Percentiles rank a stretch among this genome's conserved stretches.
Evolutionary conservation across 2,113 vertebrate species (phyloP).

Genomic region (Himantopus leucocephalus): DNA sequence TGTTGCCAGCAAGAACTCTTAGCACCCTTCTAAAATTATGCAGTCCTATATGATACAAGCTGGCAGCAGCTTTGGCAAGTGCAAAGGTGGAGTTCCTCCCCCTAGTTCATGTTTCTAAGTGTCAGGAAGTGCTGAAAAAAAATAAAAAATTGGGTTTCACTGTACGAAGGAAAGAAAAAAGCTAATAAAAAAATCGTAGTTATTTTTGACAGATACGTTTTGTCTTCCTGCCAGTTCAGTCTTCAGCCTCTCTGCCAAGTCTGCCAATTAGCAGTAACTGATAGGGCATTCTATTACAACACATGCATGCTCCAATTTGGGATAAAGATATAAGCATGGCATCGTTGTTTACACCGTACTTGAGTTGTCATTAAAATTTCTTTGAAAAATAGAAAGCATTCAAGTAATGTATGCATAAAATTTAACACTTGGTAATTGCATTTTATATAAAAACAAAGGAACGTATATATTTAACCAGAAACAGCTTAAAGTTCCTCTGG

Average conservation of each 20-base stretch:
- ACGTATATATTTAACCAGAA: background rate
- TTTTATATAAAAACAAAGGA: background rate
- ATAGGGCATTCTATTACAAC: background rate
- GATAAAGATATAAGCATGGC: background rate
- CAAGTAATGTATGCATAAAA: background rate
- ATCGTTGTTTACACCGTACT: rapidly evolving
- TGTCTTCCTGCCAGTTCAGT: background rate
- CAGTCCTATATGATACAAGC: background rate
- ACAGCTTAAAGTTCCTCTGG: background rate
- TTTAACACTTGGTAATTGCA: background rate
- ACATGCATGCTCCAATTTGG: background rate
- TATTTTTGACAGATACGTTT: background rate
- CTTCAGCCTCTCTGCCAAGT: background rate
- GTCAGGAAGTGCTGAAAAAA: background rate
- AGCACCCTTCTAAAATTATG: background rate
- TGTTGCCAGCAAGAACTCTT: background rate
- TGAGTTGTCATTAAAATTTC: background rate
- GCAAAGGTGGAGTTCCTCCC: background rate
- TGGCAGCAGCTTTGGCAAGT: background rate
- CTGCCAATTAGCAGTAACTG: background rate
- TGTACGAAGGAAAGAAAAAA: background rate
- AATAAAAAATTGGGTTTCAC: background rate
- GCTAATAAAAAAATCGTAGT: background rate
- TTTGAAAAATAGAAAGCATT: background rate
- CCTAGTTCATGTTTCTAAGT: background rate